phyloP scores from a whole-genome alignment of 2,113 vertebrate species.

The Ivindomyrus marchei region DNA sequence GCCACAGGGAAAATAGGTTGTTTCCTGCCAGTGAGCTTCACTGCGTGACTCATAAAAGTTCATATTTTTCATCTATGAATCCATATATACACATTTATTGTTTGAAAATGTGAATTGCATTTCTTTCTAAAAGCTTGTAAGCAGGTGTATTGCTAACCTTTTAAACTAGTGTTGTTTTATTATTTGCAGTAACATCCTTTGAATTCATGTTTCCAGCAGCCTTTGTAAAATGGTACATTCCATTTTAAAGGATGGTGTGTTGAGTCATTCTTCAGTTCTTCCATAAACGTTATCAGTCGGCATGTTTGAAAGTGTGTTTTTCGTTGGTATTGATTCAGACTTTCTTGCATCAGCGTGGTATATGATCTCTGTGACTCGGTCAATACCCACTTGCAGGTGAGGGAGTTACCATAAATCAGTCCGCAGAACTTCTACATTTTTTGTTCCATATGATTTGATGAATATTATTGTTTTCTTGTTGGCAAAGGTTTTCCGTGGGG shows the following conservation, averaged over 20 bases:
- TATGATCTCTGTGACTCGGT: background rate
- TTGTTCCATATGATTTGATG: background rate
- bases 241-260: background rate
- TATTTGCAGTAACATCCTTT: background rate
- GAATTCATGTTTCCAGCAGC: background rate
- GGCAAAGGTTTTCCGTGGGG: background rate
- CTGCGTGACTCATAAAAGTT: too few species aligned
- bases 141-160: background rate
- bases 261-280: background rate
- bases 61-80: too few species aligned
- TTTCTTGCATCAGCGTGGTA: background rate
- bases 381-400: background rate
- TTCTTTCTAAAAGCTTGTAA: background rate
- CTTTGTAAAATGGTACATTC: background rate
- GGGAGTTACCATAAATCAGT: background rate
- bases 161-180: background rate
- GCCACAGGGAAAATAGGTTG: too few species aligned
- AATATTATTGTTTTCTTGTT: background rate
- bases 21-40: too few species aligned
- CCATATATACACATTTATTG: background rate
- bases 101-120: background rate
- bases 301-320: slow-evolving; percentile 6
- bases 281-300: background rate
- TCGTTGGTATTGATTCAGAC: background rate
- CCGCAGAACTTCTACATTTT: background rate